Base-by-base conservation (phyloP, 2,888 invertebrate genomes). In the Acanthacorydalis orientalis region DNA sequence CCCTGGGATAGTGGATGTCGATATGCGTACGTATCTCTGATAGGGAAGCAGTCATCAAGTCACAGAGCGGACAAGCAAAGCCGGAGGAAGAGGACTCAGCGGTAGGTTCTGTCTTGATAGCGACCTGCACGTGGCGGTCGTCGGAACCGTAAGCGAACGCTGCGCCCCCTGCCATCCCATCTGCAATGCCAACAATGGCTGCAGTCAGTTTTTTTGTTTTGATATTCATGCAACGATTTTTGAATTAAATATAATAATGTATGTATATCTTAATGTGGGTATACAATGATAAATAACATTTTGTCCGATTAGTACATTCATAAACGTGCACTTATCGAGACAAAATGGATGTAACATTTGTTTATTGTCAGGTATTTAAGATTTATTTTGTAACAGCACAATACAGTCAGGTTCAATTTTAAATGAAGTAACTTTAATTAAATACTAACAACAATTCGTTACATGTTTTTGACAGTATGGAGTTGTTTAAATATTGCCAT, bases 1-100 rank as follows among this genome's bases (percentile, higher is more conserved):
- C 87, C 58, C 85, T 77, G 51, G 87, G 87, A 71, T 87, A 86
- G 69, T 87, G 86, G 55, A 81, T 75, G 62, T 80, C 85, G 58
- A 87, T 74, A 67, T 87, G 87, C 46, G 76, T 75, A 51, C 85
- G 77, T 64, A 80, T 78, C 54, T 68, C 68, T 59, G 75, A 78
- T 64, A 78, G 73, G 54, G 80, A 77, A 55, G 72, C 74, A 64
- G 83, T 70, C 53, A 74, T 71, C 55, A 73, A 69, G 57, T 74
- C 75, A 68, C 87, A 87, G 60, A 86, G 73, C 53, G 86, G 86
- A 62, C 87, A 86, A 16, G 56, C 59, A 59, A 54, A 62, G 60
- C 50, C 53, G 47, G 53, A 58, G 55, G 55, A 64, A 60, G 52
- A 62, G 67, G 43, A 67, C 64, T 49, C 59, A 55, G 65, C 63